Percentiles rank a stretch among this genome's conserved stretches.
These are phyloP conservation scores for Hirtodrosophila trivittata DNA, from an alignment of 2,888 invertebrate genomes.

Conservation along the genomic window DNA sequence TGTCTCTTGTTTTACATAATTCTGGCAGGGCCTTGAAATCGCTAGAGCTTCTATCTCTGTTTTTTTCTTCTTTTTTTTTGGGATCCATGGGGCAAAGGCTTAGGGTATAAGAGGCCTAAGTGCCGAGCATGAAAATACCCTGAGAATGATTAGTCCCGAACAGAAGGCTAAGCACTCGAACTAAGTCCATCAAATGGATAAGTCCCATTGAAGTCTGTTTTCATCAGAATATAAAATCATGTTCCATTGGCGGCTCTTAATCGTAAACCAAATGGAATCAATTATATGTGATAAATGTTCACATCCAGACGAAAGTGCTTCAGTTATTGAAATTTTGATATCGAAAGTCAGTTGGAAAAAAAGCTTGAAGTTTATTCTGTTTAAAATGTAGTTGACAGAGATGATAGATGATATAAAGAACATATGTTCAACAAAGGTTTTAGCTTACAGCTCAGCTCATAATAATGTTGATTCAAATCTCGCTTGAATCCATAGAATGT, in stretches of 20 bases:
- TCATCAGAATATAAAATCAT: neutral
- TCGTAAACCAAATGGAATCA: slow-evolving; percentile 5
- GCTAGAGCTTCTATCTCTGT: slow-evolving; percentile 5
- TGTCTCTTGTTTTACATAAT: slow-evolving; percentile 34
- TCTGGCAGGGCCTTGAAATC: slow-evolving; percentile 40
- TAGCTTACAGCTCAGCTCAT: too few relatives aligned
- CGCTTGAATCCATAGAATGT: too few relatives aligned
- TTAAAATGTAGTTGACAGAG: too few relatives aligned
- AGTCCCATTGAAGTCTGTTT: slow-evolving; percentile 16
- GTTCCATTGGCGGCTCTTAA: slow-evolving; percentile 9
- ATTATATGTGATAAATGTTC: slow-evolving; percentile 13
- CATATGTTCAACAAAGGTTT: too few relatives aligned
- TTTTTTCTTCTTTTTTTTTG: slow-evolving; percentile 7
- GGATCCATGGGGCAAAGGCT: slow-evolving; percentile 24
- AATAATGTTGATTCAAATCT: too few relatives aligned
- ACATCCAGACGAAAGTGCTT: too few relatives aligned
- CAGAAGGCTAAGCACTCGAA: slow-evolving; percentile 33
- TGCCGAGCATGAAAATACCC: slow-evolving; percentile 27
- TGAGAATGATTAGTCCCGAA: slow-evolving; percentile 26
- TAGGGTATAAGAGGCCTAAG: slow-evolving; percentile 33
- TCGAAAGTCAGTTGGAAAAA: too few relatives aligned
- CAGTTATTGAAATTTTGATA: too few relatives aligned
- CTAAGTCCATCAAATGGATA: slow-evolving; percentile 16
- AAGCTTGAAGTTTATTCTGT: too few relatives aligned
- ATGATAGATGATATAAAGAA: too few relatives aligned